These are phyloP conservation scores for Athalia rosae DNA, from an alignment of 2,888 invertebrate genomes.

Conservation along the genomic window DNA sequence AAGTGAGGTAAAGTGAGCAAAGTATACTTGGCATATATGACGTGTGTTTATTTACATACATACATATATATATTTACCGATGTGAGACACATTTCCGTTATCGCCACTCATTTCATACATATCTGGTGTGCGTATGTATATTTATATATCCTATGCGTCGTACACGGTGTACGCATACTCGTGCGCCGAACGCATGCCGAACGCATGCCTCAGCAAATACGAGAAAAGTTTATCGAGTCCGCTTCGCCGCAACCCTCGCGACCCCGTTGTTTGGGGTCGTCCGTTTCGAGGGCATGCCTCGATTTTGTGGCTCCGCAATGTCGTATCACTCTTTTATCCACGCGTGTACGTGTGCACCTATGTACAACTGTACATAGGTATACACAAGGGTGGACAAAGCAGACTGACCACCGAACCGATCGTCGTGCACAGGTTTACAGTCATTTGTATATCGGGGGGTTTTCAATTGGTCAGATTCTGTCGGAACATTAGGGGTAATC, in stretches of 20 bases:
- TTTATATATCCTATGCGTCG: too few relatives aligned
- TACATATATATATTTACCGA: slow-evolving; percentile 20
- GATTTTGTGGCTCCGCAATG: neutral
- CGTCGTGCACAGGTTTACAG: neutral
- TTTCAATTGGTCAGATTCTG: slow-evolving; percentile 8
- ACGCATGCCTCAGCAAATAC: slow-evolving; percentile 44
- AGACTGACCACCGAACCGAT: slow-evolving; percentile 26
- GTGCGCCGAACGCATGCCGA: neutral
- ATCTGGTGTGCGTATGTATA: too few relatives aligned
- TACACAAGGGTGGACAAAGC: slow-evolving; percentile 29
- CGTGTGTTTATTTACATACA: neutral
- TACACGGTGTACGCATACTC: too few relatives aligned
- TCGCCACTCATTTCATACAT: neutral
- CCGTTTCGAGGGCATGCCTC: slow-evolving; percentile 34
- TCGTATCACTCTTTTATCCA: neutral
- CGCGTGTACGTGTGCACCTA: neutral
- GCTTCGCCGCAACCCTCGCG: slow-evolving; percentile 24
- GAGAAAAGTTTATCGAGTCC: slow-evolving; percentile 40
- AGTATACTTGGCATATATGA: neutral
- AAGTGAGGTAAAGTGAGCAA: too few relatives aligned
- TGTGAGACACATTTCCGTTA: slow-evolving; percentile 16
- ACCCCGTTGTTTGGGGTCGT: slow-evolving; percentile 17
- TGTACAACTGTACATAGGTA: neutral
- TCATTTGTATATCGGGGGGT: neutral
- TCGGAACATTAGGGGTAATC: too few relatives aligned